A percentile compares a stretch with the other conserved stretches of the same genome.
Evolutionary conservation across 2,797 vertebrate species (phyloP).

Genomic region (Eulemur rubriventer): DNA sequence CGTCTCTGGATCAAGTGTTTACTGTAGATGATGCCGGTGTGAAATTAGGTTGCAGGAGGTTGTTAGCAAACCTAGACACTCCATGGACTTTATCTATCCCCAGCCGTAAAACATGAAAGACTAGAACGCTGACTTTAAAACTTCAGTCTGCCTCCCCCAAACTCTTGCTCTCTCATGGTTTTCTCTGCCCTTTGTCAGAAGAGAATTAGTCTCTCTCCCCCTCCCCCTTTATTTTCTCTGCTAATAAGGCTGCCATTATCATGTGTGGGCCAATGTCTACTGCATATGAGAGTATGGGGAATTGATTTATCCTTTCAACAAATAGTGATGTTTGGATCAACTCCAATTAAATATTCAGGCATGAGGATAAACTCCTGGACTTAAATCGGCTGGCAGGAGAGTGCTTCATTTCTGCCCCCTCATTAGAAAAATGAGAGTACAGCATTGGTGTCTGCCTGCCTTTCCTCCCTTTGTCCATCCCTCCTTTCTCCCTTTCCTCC

Average conservation of each 20-base stretch:
- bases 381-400: background rate
- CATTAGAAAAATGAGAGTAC: background rate
- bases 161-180: background rate
- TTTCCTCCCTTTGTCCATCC: background rate
- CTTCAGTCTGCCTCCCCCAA: background rate
- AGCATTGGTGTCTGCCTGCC: background rate
- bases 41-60: background rate
- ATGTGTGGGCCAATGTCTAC: background rate
- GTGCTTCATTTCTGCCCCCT: background rate
- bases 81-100: background rate
- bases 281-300: background rate
- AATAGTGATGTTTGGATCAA: slow-evolving; percentile 28
- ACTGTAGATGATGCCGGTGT: background rate
- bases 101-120: background rate
- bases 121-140: background rate
- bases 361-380: background rate
- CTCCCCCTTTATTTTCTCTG: slow-evolving; percentile 14
- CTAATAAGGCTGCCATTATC: slow-evolving; percentile 23
- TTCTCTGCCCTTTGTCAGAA: background rate
- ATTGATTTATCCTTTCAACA: slow-evolving; percentile 35
- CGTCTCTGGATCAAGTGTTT: background rate
- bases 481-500: background rate
- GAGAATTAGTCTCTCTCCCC: background rate
- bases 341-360: slow-evolving; percentile 24
- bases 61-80: background rate